phyloP scores from a whole-genome alignment of 2,113 vertebrate species.

The Tamias sibiricus region DNA sequence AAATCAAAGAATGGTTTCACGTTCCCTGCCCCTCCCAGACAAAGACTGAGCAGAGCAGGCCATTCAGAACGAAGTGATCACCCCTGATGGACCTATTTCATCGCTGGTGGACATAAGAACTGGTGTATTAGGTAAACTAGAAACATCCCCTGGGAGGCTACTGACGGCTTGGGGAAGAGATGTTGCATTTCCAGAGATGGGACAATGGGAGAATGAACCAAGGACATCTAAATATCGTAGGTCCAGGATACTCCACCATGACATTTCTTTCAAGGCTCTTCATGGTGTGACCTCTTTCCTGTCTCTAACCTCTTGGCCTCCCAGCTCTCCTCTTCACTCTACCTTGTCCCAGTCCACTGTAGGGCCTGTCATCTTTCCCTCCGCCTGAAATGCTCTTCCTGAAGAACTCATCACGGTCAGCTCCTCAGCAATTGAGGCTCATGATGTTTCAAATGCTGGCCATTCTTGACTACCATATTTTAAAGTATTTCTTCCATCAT shows the following conservation, averaged over 20 bases:
- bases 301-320: not conserved
- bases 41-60: not conserved
- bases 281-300: not conserved
- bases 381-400: not conserved
- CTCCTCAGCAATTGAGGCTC: not conserved
- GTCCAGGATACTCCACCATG: not conserved
- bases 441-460: not conserved
- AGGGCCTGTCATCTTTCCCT: too few relatives aligned
- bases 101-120: not conserved
- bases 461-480: not conserved
- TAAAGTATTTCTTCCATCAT: not conserved
- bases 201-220: not conserved
- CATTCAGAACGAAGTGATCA: too few relatives aligned
- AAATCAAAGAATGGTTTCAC: not conserved
- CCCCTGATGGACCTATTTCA: not conserved
- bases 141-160: not conserved
- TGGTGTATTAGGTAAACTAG: too few relatives aligned
- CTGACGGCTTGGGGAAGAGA: not conserved
- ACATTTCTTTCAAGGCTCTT: not conserved
- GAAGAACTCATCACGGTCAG: not conserved
- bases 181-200: not conserved
- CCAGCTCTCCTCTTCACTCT: not conserved
- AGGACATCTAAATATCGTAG: not conserved
- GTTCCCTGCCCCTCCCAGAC: rapidly evolving
- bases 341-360: not conserved